Evolutionary conservation across 2,113 vertebrate species (phyloP), one percentile per base, ranked within the genome.

Genomic region (Clarias magur): DNA sequence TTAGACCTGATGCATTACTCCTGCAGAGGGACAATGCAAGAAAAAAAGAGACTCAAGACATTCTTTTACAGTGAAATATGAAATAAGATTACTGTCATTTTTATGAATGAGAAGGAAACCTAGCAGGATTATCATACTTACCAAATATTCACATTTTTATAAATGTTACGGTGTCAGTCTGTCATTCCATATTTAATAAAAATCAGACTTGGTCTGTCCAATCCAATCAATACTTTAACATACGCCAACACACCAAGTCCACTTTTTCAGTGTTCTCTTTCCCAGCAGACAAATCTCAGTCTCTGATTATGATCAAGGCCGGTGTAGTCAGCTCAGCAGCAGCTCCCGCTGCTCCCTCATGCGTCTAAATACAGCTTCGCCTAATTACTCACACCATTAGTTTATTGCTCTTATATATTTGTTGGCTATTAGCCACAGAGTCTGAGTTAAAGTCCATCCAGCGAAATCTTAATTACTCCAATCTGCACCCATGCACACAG

Each of bases 341-440:
- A 4, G 42, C 73, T 60, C 70, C 82, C 80, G 80, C 84, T 90
- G 91, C 83, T 90, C 91, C n/a, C 34, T 91, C 92, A 84, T 89
- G 92, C 91, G 87, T 93, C 89, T 91, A 93, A 93, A 89, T 89
- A 88, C 88, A 84, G 88, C 92, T 73, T 91, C 90, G 89, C 90
- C 92, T 94, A 93, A 95, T 95, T 93, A 94, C 90, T 86, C 91
- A 94, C 90, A 89, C 88, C 92, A 95, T 94, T 94, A 94, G 93
- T 93, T 94, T 94, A 94, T 91, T 91, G 91, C 91, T 91, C 90
- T 93, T 93, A 92, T 94, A 87, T 92, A 91, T 94, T 93, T 93
- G 92, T 92, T 93, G 80, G 90, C 89, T 93, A 92, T 93, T 93
- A 93, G 89, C 88, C 91, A 88, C 90, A 56, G 79, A 91, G 86